Base-by-base conservation (phyloP, 2,797 vertebrate species). In the Cirrhinus mrigala region DNA sequence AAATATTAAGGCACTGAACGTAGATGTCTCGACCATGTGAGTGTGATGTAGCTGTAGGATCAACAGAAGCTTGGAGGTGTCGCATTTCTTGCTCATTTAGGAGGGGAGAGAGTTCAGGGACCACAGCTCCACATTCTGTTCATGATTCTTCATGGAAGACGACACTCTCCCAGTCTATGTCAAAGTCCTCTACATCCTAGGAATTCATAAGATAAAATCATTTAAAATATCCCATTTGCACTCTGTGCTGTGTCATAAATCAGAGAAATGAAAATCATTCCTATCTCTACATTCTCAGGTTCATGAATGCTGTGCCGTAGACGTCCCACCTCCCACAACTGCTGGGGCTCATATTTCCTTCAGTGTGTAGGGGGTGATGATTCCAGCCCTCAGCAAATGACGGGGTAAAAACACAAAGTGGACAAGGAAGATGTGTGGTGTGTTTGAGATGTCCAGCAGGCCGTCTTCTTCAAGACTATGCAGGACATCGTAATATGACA, bases 391-490 rank as follows among this genome's bases (percentile, higher is more conserved):
- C 37, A 44, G 68, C 10, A 70, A 70, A 44, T 70, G 68, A 70
- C 22, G 4, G 20, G 37, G 37, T 46, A 70, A 22, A 70, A 70
- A 70, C 20, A 70, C 40, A 70, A 70, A 70, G 2, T 70, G 40
- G 69, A 20, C 69, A 46, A 70, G 69, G 40, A 70, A 70, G n/a
- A 44, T 70, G 40, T 70, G 69, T 14, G 46, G 40, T 44, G 18
- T 70, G 37, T 70, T 70, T 70, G 69, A 70, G 37, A 70, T 70
- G 40, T 70, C 69, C 37, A 46, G 69, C 40, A 70, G 12, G 37
- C 37, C 40, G n/a, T 46, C 69, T 70, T 70, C 37, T 70, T 70
- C 69, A 70, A 24, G 40, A 70, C 69, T 3, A 70, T 22, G 37
- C 3, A 70, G 37, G 37, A 9, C 11, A 70, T 70, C 20, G 10